These are phyloP conservation scores for Serripes groenlandicus DNA, from an alignment of 2,888 invertebrate genomes.

Conservation along the genomic window DNA sequence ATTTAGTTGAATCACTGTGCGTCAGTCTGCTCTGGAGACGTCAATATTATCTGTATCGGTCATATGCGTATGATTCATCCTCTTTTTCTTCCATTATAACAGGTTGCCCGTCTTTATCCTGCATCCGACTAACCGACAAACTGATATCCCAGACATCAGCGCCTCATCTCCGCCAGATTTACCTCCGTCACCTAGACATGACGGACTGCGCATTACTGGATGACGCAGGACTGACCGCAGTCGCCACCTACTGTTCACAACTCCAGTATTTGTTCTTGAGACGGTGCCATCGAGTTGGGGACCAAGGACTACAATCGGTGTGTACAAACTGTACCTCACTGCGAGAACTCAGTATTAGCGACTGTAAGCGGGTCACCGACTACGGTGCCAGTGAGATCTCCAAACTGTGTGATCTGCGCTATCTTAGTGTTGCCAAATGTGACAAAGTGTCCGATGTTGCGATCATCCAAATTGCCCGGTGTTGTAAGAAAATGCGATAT, in stretches of 20 bases:
- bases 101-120: slow-evolving; percentile 93
- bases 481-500: slow-evolving; percentile 94
- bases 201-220: slow-evolving; percentile 95
- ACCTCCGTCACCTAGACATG: slow-evolving; percentile 95
- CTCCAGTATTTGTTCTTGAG: slow-evolving; percentile 95
- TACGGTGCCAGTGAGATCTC: slow-evolving; percentile 96
- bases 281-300: slow-evolving; percentile 95
- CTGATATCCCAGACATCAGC: slow-evolving; percentile 83
- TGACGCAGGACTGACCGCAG: slow-evolving; percentile 93
- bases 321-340: slow-evolving; percentile 95
- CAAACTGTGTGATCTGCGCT: slow-evolving; percentile 93
- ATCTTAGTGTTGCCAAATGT: slow-evolving; percentile 97
- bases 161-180: slow-evolving; percentile 87
- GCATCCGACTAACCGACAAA: slow-evolving; percentile 88
- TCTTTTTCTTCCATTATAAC: no score
- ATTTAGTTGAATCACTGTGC: no score
- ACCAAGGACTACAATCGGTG: slow-evolving; percentile 96
- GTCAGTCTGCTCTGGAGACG: no score
- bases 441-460: slow-evolving; percentile 95
- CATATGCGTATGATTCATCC: no score
- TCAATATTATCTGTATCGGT: no score
- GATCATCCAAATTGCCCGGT: slow-evolving; percentile 93
- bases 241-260: slow-evolving; percentile 95
- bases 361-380: slow-evolving; percentile 94
- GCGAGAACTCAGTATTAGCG: slow-evolving; percentile 94